A percentile compares a stretch with the other conserved stretches of the same genome.
These are phyloP conservation scores for Achatina immaculata DNA, from an alignment of 1,140 invertebrate species.

Conservation along the genomic window DNA sequence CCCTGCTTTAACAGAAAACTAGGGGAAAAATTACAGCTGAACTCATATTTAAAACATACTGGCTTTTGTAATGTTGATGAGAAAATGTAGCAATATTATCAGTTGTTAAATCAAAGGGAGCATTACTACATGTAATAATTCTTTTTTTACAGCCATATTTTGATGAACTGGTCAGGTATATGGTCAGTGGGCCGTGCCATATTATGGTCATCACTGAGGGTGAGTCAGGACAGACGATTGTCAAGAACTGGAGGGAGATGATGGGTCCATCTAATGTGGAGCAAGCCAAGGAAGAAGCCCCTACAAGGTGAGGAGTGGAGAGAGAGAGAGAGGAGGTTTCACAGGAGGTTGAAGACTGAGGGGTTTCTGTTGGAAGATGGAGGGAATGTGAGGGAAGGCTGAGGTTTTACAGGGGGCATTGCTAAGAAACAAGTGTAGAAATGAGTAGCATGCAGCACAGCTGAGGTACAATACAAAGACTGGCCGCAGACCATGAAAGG, in stretches of 20 bases:
- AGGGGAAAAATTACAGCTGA: too few species aligned
- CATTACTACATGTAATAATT: too few species aligned
- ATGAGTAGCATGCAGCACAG: too few species aligned
- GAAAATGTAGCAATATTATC: not conserved
- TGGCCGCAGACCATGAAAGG: too few species aligned
- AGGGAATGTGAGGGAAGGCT: not conserved
- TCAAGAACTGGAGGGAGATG: conserved; percentile 69
- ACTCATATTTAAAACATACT: too few species aligned
- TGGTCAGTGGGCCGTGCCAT: conserved; percentile 67
- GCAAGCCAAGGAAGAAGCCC: conserved; percentile 67
- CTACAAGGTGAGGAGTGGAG: too few species aligned
- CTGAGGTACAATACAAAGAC: too few species aligned
- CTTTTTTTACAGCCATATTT: conserved; percentile 59
- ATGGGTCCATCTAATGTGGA: conserved; percentile 69
- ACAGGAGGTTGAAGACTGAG: not conserved
- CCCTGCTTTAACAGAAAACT: too few species aligned
- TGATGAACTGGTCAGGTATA: conserved; percentile 68
- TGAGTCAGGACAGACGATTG: conserved; percentile 61
- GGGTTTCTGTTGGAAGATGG: too few species aligned
- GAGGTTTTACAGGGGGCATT: too few species aligned
- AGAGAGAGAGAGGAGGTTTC: not conserved
- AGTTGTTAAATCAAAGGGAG: not conserved
- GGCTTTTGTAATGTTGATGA: too few species aligned
- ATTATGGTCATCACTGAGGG: conserved; percentile 68
- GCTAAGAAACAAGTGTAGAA: too few species aligned